These are phyloP conservation scores for Hippolais icterina DNA, from an alignment of 2,113 vertebrate genomes.

Conservation along the genomic window DNA sequence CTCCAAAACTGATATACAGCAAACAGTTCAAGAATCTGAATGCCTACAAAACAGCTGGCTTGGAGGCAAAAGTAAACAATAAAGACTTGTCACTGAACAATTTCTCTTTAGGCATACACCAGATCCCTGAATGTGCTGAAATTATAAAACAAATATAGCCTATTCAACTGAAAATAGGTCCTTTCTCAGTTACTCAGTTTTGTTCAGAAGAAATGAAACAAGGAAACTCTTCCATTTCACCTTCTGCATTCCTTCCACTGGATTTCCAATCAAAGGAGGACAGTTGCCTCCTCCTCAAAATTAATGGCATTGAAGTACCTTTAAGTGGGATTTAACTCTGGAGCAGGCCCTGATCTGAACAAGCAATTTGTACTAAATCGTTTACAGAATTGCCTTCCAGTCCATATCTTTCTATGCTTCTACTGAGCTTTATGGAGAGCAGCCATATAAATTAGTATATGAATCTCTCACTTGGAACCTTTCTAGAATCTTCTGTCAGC, in stretches of 20 bases:
- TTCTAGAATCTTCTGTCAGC: neutral
- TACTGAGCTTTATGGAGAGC: neutral
- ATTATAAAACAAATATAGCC: neutral
- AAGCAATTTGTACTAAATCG: rapidly evolving
- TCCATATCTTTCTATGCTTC: neutral
- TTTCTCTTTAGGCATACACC: neutral
- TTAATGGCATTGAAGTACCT: neutral
- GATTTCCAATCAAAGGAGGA: neutral
- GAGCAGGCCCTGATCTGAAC: neutral
- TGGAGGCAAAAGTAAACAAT: neutral
- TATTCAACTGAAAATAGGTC: neutral
- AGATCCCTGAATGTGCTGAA: neutral
- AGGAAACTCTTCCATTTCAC: neutral
- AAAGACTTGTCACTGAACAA: neutral
- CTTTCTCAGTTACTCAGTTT: neutral
- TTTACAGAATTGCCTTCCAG: neutral
- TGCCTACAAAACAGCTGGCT: neutral
- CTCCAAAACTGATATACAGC: neutral
- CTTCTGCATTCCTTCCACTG: neutral
- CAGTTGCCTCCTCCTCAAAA: neutral
- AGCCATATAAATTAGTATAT: neutral
- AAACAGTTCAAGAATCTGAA: neutral
- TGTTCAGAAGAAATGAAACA: neutral
- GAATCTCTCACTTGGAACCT: neutral
- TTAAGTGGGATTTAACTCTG: neutral